Evolutionary conservation across 2,113 vertebrate genomes (phyloP).

Genomic region (Mugil cephalus): DNA sequence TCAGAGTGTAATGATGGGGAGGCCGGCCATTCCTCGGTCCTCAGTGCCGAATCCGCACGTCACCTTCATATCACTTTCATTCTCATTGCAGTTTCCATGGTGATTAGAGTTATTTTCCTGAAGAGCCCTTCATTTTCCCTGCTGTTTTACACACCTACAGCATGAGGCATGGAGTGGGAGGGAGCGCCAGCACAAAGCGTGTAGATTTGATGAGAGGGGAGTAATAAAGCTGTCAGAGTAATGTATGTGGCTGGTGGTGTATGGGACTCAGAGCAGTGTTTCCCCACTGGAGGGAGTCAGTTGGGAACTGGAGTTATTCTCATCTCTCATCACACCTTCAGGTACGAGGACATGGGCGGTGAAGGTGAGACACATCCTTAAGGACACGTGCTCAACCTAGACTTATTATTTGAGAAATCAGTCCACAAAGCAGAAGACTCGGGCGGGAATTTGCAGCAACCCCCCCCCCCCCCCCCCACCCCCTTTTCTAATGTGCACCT

Average conservation of each 20-base stretch:
- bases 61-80: conserved; percentile 56
- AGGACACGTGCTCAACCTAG: neutral
- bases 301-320: conserved; percentile 14
- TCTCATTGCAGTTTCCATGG: conserved; percentile 74
- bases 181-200: conserved; percentile 13
- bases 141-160: conserved; percentile 57
- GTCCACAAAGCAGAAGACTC: neutral
- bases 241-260: conserved; percentile 47
- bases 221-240: conserved; percentile 77
- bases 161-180: conserved; percentile 45
- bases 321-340: neutral
- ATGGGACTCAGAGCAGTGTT: conserved; percentile 45
- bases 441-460: neutral
- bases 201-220: conserved; percentile 53
- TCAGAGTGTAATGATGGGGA: conserved; percentile 11
- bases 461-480: neutral
- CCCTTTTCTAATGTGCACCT: neutral
- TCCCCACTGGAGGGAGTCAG: conserved; percentile 29
- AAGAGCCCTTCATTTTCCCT: conserved; percentile 42
- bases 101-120: conserved; percentile 68
- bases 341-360: neutral
- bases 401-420: conserved; percentile 4
- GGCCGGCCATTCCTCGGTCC: conserved; percentile 19
- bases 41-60: conserved; percentile 36
- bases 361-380: neutral